Percentiles rank a stretch among this genome's conserved stretches.
Conservation (phyloP, 2,113 vertebrate genomes). For the Girardinichthys multiradiatus region DNA sequence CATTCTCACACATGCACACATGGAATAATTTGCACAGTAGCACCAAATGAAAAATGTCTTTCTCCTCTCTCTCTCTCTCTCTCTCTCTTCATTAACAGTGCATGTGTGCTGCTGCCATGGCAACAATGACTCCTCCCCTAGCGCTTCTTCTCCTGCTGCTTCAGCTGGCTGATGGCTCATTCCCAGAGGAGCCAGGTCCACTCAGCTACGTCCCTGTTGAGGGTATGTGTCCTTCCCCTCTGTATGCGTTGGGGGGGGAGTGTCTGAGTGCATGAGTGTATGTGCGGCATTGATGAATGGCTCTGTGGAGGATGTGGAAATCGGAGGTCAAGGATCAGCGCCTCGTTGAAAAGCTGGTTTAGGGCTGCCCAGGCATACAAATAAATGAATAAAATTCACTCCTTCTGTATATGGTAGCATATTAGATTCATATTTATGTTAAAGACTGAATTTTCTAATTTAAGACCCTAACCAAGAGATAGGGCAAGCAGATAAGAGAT, state of each 20-base stretch:
- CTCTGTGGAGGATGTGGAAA: conserved; percentile 64
- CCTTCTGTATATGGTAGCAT: conserved; percentile 2
- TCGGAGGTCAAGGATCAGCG: conserved; percentile 62
- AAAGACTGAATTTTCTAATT: not conserved
- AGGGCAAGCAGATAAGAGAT: conserved; percentile 5
- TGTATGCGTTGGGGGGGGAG: not conserved
- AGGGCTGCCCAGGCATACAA: conserved; percentile 21
- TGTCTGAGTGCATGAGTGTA: conserved; percentile 23
- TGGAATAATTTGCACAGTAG: not conserved
- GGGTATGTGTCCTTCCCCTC: conserved; percentile 74
- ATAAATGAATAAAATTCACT: conserved; percentile 32
- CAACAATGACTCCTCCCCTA: conserved; percentile 75
- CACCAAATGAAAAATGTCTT: conserved; percentile 30
- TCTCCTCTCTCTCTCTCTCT: conserved; percentile 33
- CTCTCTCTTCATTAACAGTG: conserved; percentile 69
- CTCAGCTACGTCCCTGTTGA: conserved; percentile 82
- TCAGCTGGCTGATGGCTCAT: conserved; percentile 80
- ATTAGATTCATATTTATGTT: conserved; percentile 18
- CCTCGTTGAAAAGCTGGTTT: conserved; percentile 48
- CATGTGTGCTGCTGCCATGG: conserved; percentile 79
- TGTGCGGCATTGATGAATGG: conserved; percentile 68
- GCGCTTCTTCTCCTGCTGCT: conserved; percentile 78
- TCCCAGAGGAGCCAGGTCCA: conserved; percentile 83
- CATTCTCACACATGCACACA: conserved; percentile 9
- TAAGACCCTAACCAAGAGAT: not conserved